Base-by-base conservation (phyloP, 2,113 vertebrate species). In the Thamnaconus septentrionalis region DNA sequence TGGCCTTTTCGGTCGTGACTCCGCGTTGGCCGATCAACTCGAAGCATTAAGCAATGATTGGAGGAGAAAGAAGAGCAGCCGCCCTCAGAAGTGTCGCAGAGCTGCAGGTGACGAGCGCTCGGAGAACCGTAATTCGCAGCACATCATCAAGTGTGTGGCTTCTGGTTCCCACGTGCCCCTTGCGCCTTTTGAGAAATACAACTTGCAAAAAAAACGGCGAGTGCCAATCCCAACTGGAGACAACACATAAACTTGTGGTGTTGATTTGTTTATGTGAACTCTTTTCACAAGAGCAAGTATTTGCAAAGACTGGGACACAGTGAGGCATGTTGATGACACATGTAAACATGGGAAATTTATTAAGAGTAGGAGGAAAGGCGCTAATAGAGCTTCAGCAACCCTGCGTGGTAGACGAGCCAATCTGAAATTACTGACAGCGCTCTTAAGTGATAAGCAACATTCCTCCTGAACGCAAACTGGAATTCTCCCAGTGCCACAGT, bases 1-100 rank as follows among this genome's bases (percentile, higher is more conserved):
- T 56, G 41, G 53, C 39, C 40, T 64, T 73, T 76, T 76, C 61
- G 73, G 73, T 52, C 52, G 41, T 45, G 51, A 47, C 59, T 73
- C 53, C 58, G 47, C 53, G 63, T 67, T 61, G 53, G 57, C 54
- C 63, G 60, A 67, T 76, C 41, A 69, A 58, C 61, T 60, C 45
- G 46, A 42, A 57, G 69, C 49, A 31, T 31, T 58, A 45, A 56
- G 64, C 62, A 51, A 55, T 45, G 53, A 79, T 57, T 52, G 62
- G 53, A 66, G 18, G 18, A 73, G 59, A 50, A 53, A 12, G 45
- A 69, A 50, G 48, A 63, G 52, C 61, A 63, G 57, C 61, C 59
- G 53, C 60, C 70, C 43, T 42, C 11, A 39, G 48, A 59, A 40
- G 69, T 73, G 69, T 51, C 65, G 60, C 31, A 61, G 43, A 59